Evolutionary conservation across 2,113 vertebrate species (phyloP), one percentile per base, ranked within the genome.

Genomic region (Phaetusa simplex): DNA sequence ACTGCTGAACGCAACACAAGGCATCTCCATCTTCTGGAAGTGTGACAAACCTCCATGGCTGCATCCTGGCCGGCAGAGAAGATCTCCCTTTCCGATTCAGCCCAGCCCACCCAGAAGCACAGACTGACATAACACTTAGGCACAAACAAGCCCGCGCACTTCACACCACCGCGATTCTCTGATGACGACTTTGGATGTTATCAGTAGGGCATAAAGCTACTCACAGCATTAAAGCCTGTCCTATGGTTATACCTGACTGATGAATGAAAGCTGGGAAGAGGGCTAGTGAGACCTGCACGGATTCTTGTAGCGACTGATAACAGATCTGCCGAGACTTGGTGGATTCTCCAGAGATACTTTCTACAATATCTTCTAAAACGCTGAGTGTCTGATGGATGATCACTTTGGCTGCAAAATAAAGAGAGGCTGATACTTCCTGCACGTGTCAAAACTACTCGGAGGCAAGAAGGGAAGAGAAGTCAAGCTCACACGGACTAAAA

Each of bases 271-370:
- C 98, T 77, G 99, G 99, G 96, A 99, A 99, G 95, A 99, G 99
- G 94, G 98, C 98, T 90, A 99, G 98, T 52, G 99, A 99, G 96
- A 99, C 99, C 98, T 99, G 99, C 92, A 99, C 99, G 3, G 99
- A 99, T 94, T 99, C 99, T 98, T 99, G 99, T 88, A 99, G 98
- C 5, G 99, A 99, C 98, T 99, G 99, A 95, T 99, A 99, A 96
- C 99, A 99, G 97, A 99, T 99, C 98, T 99, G 99, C 14, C 99
- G 99, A 23, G 99, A 99, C 97, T 99, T 99, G 93, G 99, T 99
- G 93, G 99, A 99, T 93, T 99, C 99, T 80, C 99, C 99, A 12
- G 99, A 99, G 92, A 99, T 98, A 91, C 99, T 99, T 96, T 99
- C 99, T 86, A 99, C 99, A 4, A 99, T 98, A 65, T 99, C 99